These are phyloP conservation scores for Ageneiosus marmoratus DNA, from an alignment of 2,113 vertebrate genomes.

Conservation along the genomic window DNA sequence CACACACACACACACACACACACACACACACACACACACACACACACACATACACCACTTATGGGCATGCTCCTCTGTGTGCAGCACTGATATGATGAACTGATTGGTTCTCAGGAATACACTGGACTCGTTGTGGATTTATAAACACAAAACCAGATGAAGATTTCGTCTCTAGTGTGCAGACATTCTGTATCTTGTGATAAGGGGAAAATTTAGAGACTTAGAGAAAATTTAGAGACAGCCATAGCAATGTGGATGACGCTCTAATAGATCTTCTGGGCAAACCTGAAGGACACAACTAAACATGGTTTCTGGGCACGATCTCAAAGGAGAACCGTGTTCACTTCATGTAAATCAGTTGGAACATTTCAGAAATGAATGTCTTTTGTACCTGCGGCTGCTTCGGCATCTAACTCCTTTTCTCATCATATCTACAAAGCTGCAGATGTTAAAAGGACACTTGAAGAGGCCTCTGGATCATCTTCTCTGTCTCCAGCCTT, in stretches of 20 bases:
- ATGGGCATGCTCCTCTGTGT: conserved; percentile 31
- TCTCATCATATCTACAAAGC: conserved; percentile 35
- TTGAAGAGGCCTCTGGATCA: conserved; percentile 33
- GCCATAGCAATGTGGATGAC: background rate
- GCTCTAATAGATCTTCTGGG: background rate
- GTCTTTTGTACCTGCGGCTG: conserved; percentile 46
- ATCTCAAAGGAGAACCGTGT: conserved; percentile 19
- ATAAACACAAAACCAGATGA: background rate
- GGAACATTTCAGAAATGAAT: conserved; percentile 51
- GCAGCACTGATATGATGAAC: conserved; percentile 48
- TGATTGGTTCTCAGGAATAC: conserved; percentile 59
- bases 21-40: background rate
- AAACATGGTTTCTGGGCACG: background rate
- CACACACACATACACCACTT: background rate
- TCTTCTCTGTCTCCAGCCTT: conserved; percentile 7
- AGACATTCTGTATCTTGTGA: background rate
- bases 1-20: conserved; percentile 29
- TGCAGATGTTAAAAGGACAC: conserved; percentile 29
- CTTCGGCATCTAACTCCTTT: conserved; percentile 36
- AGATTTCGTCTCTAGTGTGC: conserved; percentile 13
- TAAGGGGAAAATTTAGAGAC: background rate
- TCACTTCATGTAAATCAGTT: conserved; percentile 46
- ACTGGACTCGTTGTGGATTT: conserved; percentile 36
- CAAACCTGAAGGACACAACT: conserved; percentile 3
- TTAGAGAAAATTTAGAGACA: background rate